Base-by-base conservation (phyloP, 35 echinoderm and acorn worm species). In the Hemicentrotus pulcherrimus region DNA sequence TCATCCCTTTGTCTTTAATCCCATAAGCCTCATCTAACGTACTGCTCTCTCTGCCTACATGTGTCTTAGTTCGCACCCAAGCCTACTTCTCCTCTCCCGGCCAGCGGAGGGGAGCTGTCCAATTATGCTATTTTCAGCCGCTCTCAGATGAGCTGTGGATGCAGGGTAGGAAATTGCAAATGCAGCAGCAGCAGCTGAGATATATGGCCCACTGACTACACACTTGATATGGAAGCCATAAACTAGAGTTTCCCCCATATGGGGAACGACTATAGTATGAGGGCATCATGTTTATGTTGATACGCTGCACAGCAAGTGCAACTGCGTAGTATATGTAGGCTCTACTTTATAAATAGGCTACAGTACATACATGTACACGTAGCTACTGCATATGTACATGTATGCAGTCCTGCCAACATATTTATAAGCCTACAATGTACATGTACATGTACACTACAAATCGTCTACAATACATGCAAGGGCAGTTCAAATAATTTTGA, bases 101-200 rank as follows among this genome's bases (percentile, higher is more conserved):
- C 24, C 24, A 78, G 65, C 65, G 22, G 65, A 78, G 65, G 65
- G 65, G 65, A 78, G 65, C 65, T 78, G 65, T 78, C 65, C 65
- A 78, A 78, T 78, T 78, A 78, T 78, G 65, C 65, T 78, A 78
- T 78, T 78, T 78, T 78, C 65, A 78, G 65, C 65, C 65, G 65
- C 19, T 78, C 22, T 78, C 65, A 78, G 65, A 78, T 78, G 65
- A 78, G 65, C 65, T 22, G 24, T 78, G 65, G 65, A 78, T 78
- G 28, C 65, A 28, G 65, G 19, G 28, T 28, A 78, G 65, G 65
- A 78, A 78, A 78, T 78, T 78, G 65, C 65, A 78, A n/a, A 78
- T 78, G 65, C 65, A 78, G 65, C 19, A 78, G 61, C 61, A 70
- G 65, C 65, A 78, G 65, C 65, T 78, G 65, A 78, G 65, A 78